A percentile compares a stretch with the other conserved stretches of the same genome.
Conservation (phyloP, 1,140 invertebrate species). For the Gonatopus flavifemur region DNA sequence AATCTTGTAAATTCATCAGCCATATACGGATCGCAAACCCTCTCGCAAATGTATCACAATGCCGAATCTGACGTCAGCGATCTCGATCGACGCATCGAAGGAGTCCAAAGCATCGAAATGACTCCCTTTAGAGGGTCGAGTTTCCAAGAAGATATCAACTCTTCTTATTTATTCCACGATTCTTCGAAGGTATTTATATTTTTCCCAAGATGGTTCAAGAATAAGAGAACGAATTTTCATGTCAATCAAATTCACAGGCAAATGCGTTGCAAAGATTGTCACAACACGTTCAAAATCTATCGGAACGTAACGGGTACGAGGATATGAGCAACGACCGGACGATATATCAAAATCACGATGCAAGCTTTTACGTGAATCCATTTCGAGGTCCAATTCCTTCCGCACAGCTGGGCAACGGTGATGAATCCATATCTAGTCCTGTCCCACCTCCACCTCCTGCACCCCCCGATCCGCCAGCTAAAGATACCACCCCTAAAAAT, state of each 20-base stretch:
- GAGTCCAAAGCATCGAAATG: conserved; percentile 42
- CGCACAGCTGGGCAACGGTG: conserved; percentile 12
- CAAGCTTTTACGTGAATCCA: conserved; percentile 15
- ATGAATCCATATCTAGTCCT: conserved; percentile 35
- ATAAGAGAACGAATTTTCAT: no score
- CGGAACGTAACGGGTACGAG: conserved; percentile 42
- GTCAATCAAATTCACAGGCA: conserved; percentile 18
- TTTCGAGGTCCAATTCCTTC: conserved; percentile 23
- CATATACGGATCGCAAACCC: conserved; percentile 35
- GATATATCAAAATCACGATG: conserved; percentile 25
- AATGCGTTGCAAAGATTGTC: conserved; percentile 48
- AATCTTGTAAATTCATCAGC: conserved; percentile 39
- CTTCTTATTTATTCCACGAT: conserved; percentile 15
- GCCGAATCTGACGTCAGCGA: conserved; percentile 33
- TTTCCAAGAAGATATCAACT: conserved; percentile 18
- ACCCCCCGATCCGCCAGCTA: conserved; percentile 42
- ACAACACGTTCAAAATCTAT: conserved; percentile 51
- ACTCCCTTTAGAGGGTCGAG: conserved; percentile 33
- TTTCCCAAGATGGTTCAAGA: conserved; percentile 4
- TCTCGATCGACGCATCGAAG: conserved; percentile 23
- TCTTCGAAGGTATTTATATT: no score
- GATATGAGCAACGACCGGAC: conserved; percentile 25
- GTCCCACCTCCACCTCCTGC: conserved; percentile 45
- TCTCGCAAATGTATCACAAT: conserved; percentile 34
- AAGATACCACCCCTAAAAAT: conserved; percentile 34